Conservation (phyloP, 2,888 invertebrate genomes). For the Tetramorium bicarinatum region DNA sequence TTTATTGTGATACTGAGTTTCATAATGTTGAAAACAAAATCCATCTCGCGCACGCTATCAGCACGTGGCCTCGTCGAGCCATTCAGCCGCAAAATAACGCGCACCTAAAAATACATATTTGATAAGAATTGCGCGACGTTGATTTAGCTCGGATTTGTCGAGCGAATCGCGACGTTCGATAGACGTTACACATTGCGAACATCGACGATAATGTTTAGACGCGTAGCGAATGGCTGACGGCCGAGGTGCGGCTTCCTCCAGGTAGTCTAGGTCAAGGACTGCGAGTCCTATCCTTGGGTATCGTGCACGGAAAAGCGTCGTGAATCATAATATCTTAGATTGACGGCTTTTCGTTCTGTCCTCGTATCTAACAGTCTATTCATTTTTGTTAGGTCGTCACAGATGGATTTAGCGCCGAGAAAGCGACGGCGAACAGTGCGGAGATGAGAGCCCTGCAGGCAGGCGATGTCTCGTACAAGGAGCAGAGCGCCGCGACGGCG, state of each 20-base stretch:
- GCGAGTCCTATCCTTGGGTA: constrained; percentile 49
- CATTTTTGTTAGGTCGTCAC: constrained; percentile 88
- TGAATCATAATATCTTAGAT: not conserved
- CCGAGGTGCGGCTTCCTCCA: constrained; percentile 75
- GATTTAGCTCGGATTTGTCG: constrained; percentile 43
- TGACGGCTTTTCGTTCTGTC: not conserved
- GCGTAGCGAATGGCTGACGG: constrained; percentile 68
- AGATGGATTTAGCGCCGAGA: constrained; percentile 94
- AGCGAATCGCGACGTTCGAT: constrained; percentile 19
- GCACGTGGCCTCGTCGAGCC: not conserved
- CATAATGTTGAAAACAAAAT: constrained; percentile 24
- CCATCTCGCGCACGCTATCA: constrained; percentile 16
- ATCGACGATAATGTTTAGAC: constrained; percentile 40
- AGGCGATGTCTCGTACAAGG: constrained; percentile 94
- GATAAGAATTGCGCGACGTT: constrained; percentile 49
- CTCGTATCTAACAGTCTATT: not conserved
- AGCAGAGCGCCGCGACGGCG: constrained; percentile 92
- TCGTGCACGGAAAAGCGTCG: not conserved
- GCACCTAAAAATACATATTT: constrained; percentile 28
- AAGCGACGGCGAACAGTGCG: constrained; percentile 91
- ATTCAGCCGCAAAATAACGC: constrained; percentile 34
- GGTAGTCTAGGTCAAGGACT: constrained; percentile 79
- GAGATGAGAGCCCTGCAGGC: constrained; percentile 92
- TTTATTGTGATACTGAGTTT: not conserved
- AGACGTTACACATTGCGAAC: constrained; percentile 26